Conservation (phyloP, 2,797 vertebrate species). For the Vespertilio murinus region DNA sequence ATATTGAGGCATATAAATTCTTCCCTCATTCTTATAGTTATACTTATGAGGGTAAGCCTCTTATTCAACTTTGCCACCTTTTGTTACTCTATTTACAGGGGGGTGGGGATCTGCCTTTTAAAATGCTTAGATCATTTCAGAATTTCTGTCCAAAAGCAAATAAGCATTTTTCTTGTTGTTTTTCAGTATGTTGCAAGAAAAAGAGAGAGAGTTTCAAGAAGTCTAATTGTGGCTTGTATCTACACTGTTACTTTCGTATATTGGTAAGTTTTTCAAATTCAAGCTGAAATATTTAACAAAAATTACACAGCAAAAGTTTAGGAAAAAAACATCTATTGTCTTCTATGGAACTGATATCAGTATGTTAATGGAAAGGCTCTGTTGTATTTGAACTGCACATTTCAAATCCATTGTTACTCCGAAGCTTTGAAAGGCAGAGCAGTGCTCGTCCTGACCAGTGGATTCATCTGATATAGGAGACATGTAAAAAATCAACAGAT, state of each 20-base stretch:
- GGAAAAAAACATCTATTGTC: not conserved
- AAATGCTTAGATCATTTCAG: not conserved
- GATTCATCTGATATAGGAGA: not conserved
- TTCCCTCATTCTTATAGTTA: not conserved
- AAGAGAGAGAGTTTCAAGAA: constrained; percentile 86
- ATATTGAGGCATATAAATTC: not conserved
- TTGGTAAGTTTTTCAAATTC: constrained; percentile 82
- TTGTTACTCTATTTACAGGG: not conserved
- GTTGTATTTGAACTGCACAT: not conserved
- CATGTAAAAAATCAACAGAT: not conserved
- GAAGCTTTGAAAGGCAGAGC: constrained; percentile 10
- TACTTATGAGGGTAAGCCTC: not conserved
- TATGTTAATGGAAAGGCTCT: constrained; percentile 7
- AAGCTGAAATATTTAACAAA: not conserved
- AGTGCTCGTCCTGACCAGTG: not conserved
- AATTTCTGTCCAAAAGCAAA: constrained; percentile 58
- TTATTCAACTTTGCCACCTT: not conserved
- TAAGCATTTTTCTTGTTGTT: constrained; percentile 43
- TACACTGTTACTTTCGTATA: constrained; percentile 86
- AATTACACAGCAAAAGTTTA: not conserved
- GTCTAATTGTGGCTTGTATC: constrained; percentile 85
- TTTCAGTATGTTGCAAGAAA: constrained; percentile 87
- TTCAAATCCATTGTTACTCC: not conserved
- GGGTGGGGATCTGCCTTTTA: not conserved
- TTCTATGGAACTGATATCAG: not conserved